Base-by-base conservation (phyloP, 2,888 invertebrate species). In the Parnassius glacialis region DNA sequence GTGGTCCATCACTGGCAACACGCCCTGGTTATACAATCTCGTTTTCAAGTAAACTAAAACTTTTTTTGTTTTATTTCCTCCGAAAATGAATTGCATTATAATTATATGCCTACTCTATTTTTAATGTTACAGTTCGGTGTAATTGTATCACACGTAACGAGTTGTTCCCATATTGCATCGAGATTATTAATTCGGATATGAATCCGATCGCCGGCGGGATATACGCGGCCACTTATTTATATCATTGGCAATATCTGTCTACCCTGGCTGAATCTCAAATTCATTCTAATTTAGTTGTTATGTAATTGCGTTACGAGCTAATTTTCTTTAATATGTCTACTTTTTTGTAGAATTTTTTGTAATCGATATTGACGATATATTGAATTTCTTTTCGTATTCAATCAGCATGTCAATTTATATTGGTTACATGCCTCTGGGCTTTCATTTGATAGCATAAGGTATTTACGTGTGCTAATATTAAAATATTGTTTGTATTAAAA, bases 181-280 rank as follows among this genome's bases (percentile, higher is more conserved):
- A 85, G 85, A 87, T 84, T 87, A 87, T 84, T 90, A 87, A 86
- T 87, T 87, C 85, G 88, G 90, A 90, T 90, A 87, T 81, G 82
- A 80, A 85, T 82, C 83, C 81, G 79, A 78, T 81, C 80, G 83
- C 83, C 85, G 79, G 71, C 80, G 83, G 85, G 81, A 73, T 72
- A 68, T 70, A 67, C 68, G 58, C 59, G 57, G 72, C 73, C 73
- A 75, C 74, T 79, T 83, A 85, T 85, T 83, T 76, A 64, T 69
- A 74, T 74, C 72, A 51, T 54, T 54, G 13, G 54, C 44, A 10
- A 13, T 13, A 70, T 58, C 73, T 70, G 72, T 75, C 72, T 70
- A 72, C 65, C 69, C 67, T 70, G 65, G 66, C 72, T 71, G 73
- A 74, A 74, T 7, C 34, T 76, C 74, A 77, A 73, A 73, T 70